Conservation (phyloP, 1,140 invertebrate species). For the Cylas formicarius region DNA sequence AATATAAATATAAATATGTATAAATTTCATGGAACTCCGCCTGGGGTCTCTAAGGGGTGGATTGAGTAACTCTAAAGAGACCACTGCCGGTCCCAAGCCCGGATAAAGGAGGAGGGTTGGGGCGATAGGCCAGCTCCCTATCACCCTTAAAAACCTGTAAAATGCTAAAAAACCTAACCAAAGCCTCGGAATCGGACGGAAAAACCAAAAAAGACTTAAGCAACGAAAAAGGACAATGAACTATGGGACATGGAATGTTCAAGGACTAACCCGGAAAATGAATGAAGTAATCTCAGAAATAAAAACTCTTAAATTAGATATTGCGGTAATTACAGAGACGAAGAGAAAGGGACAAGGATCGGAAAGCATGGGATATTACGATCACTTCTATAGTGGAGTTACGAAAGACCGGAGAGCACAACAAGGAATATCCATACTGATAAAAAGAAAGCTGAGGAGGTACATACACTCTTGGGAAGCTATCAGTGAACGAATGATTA, state of each 20-base stretch:
- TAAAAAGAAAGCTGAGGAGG: too few relatives aligned
- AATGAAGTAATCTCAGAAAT: constrained; percentile 6
- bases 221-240: constrained; percentile 10
- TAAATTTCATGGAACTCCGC: too few relatives aligned
- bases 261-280: neutral
- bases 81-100: too few relatives aligned
- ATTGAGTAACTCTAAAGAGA: too few relatives aligned
- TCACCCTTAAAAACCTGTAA: neutral
- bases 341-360: constrained; percentile 12
- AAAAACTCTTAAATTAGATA: neutral
- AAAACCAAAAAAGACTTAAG: neutral
- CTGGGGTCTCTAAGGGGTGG: too few relatives aligned
- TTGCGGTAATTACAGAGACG: constrained; percentile 3
- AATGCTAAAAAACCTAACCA: constrained; percentile 5
- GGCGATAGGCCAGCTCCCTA: neutral
- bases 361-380: constrained; percentile 10
- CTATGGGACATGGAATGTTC: constrained; percentile 5
- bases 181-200: too few relatives aligned
- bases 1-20: too few relatives aligned
- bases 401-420: constrained; percentile 6
- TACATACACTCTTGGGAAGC: too few relatives aligned
- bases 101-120: too few relatives aligned
- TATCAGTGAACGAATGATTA: too few relatives aligned
- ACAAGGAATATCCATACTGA: constrained; percentile 12
- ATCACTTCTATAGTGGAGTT: constrained; percentile 16